Evolutionary conservation across 92 coral and sea anemone species (phyloP), one percentile per base, ranked within the genome.

Genomic region (Hydrozoanthus gracilis): DNA sequence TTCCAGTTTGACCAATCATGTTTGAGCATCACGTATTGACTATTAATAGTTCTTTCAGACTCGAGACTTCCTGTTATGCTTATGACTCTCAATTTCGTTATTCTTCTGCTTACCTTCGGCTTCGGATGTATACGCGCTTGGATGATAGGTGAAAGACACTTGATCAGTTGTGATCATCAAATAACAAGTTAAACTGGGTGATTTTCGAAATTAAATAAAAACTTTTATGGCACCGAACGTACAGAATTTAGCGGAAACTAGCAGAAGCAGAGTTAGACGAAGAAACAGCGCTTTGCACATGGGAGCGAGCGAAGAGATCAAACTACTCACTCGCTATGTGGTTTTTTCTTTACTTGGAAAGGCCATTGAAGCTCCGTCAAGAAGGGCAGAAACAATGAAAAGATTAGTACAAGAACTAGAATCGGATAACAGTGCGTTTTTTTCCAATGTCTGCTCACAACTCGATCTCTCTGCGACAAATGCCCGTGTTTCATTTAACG

Each of bases 291-390:
- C 49, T 49, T 65, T 44, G 14, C 73, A 79, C 84, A 79, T 79
- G 85, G 74, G 73, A 20, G 60, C 61, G 8, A 67, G 85, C 48
- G 85, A 80, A 8, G 91, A 90, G 52, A 65, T 78, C 7, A 67
- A 58, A 12, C 73, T 87, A 58, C 83, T 91, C 5, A 88, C 93
- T 12, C 83, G 93, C 54, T 91, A 91, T 65, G 88, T 91, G 2
- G 78, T 91, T 44, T 70, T 88, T 9, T 88, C 89, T 45, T 52
- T 91, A 12, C 64, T 86, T 3, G 87, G 93, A 51, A 50, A 83
- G 18, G 72, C 84, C 48, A 79, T 88, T 48, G 89, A 88, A 47
- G 79, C 87, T 52, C 93, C 87, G 5, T 77, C 86, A 1, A 72
- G 60, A 84, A 39, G 80, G 17, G 93, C 91, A 4, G 78, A 86